Base-by-base conservation (phyloP, 2,888 invertebrate species). In the Phlogophora meticulosa region DNA sequence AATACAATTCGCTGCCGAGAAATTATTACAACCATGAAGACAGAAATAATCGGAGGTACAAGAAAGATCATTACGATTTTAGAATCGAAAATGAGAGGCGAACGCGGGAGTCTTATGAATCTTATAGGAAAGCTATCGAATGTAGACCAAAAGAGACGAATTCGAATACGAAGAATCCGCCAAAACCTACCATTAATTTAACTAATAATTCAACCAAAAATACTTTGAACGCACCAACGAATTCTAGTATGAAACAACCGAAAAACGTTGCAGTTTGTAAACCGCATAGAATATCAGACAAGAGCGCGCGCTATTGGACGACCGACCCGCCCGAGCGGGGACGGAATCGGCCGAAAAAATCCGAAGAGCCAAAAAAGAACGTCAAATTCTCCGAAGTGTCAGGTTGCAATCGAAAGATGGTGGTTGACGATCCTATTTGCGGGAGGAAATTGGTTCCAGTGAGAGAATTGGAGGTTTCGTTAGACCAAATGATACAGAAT, bases 381-480 rank as follows among this genome's bases (percentile, higher is more conserved):
- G 96, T 96, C 0, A 96, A 95, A 78, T 96, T 96, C 76, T 96
- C 96, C 0, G 96, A 96, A 88, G 95, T 95, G 1, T 95, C 95
- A 0, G 95, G 94, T 2, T 95, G 94, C 46, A 93, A 91, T 57
- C 85, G 95, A 15, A 96, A 95, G 78, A 95, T 95, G 91, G 88
- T 95, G 0, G 92, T 95, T 0, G 93, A 95, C 60, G 95, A 95
- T 77, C 94, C 94, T 0, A 88, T 94, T 42, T 92, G 90, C 59
- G 94, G 95, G 0, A 83, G 92, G 13, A 95, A 94, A 83, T 90
- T 94, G 3, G 94, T 95, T 0, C 95, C 95, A 1, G 95, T 96
- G 0, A 85, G 96, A 48, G 96, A 96, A 68, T 66, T 96, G 48
- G 96, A 96, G 74, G 96, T 96, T 0, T 95, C 95, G 0, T 84